Percentiles rank a stretch among this genome's conserved stretches.
These are phyloP conservation scores for Lutjanus argentimaculatus DNA, from an alignment of 2,797 vertebrate genomes.

Conservation along the genomic window DNA sequence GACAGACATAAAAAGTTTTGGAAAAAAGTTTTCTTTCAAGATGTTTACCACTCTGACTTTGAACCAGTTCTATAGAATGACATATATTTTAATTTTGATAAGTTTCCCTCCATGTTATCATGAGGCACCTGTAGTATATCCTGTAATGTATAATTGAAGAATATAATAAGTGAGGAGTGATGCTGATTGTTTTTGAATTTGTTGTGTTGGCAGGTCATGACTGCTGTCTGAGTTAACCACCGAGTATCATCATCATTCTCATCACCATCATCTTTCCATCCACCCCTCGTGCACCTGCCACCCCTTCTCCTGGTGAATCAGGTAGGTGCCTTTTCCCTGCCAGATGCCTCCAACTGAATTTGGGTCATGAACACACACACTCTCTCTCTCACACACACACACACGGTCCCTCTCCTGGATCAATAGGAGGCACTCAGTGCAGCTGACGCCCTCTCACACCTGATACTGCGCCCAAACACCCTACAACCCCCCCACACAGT, in stretches of 20 bases:
- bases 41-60: too few species aligned
- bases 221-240: neutral
- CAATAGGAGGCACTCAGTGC: conserved; percentile 90
- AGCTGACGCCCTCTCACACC: conserved; percentile 88
- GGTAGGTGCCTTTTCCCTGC: conserved; percentile 50
- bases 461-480: conserved; percentile 83
- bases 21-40: too few species aligned
- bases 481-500: conserved; percentile 20
- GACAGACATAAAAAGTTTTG: too few species aligned
- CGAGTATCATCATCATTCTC: neutral
- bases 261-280: neutral
- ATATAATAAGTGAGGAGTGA: neutral
- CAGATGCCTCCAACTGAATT: conserved; percentile 84
- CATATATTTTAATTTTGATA: neutral
- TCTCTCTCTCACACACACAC: conserved; percentile 38
- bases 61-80: too few species aligned
- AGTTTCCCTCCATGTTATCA: neutral
- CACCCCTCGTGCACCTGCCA: conserved; percentile 35
- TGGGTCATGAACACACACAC: conserved; percentile 79
- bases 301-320: conserved; percentile 39
- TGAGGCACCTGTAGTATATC: too few species aligned
- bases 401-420: conserved; percentile 78
- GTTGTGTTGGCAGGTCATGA: neutral
- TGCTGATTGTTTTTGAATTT: neutral
- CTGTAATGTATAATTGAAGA: neutral